phyloP scores from a whole-genome alignment of 2,113 vertebrate species.

The Protobothrops flavoviridis region DNA sequence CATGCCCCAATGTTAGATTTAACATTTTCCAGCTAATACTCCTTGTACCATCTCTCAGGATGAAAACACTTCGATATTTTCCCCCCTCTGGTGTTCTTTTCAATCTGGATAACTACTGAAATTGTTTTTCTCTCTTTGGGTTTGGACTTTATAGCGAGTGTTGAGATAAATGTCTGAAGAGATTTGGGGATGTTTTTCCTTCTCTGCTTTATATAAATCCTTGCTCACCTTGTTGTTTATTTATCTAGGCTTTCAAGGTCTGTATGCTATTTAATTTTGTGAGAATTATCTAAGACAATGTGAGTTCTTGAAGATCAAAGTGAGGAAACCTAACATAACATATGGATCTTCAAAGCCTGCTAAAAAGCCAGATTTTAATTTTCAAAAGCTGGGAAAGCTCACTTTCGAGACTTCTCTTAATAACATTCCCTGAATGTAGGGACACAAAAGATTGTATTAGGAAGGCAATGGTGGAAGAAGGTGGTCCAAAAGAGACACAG shows the following conservation, averaged over 20 bases:
- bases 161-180: slow-evolving; percentile 30
- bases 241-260: not conserved
- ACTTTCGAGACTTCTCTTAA: not conserved
- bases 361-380: not conserved
- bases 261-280: not conserved
- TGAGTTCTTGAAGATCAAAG: not conserved
- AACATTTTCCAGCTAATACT: not conserved
- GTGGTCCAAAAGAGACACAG: not conserved
- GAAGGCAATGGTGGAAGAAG: not conserved
- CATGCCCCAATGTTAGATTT: not conserved
- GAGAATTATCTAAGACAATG: not conserved
- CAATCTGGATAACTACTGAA: not conserved
- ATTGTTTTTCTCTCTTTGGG: not conserved
- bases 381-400: not conserved
- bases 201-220: not conserved
- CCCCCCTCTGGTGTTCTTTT: rapidly evolving
- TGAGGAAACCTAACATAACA: not conserved
- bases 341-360: not conserved
- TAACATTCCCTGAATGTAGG: not conserved
- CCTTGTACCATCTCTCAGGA: not conserved
- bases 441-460: not conserved
- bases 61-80: not conserved
- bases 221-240: slow-evolving; percentile 18
- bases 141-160: not conserved
- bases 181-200: slow-evolving; percentile 9